These are phyloP conservation scores for Saguinus midas DNA, from an alignment of 2,113 vertebrate genomes.

Conservation along the genomic window DNA sequence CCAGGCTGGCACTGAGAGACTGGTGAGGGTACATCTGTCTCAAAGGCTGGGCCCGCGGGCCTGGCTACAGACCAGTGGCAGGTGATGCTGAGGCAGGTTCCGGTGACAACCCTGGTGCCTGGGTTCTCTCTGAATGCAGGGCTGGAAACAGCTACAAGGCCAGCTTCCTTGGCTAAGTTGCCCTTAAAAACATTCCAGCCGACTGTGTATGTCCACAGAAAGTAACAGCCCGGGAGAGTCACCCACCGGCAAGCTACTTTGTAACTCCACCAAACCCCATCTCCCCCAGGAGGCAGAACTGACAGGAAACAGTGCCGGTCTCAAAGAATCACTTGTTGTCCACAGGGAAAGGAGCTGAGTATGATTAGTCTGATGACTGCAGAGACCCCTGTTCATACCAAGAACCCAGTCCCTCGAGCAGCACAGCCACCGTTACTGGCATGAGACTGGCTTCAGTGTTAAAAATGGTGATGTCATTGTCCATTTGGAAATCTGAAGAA, in stretches of 20 bases:
- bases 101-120: rapidly evolving
- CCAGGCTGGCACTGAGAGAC: rapidly evolving
- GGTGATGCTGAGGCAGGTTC: background rate
- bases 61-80: no score
- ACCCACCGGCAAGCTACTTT: background rate
- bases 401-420: rapidly evolving
- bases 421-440: background rate
- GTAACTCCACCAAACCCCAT: background rate
- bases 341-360: rapidly evolving
- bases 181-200: background rate
- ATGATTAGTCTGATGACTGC: rapidly evolving
- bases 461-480: background rate
- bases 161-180: background rate
- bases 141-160: no score
- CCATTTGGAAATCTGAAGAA: background rate
- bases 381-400: rapidly evolving
- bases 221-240: background rate
- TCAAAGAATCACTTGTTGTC: background rate
- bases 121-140: background rate
- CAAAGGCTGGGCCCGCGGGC: background rate
- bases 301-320: background rate
- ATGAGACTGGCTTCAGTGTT: background rate
- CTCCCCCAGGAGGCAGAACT: background rate
- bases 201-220: background rate
- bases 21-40: background rate